Evolutionary conservation across 2,888 invertebrate species (phyloP).

Genomic region (Holacanthella duospinosa): DNA sequence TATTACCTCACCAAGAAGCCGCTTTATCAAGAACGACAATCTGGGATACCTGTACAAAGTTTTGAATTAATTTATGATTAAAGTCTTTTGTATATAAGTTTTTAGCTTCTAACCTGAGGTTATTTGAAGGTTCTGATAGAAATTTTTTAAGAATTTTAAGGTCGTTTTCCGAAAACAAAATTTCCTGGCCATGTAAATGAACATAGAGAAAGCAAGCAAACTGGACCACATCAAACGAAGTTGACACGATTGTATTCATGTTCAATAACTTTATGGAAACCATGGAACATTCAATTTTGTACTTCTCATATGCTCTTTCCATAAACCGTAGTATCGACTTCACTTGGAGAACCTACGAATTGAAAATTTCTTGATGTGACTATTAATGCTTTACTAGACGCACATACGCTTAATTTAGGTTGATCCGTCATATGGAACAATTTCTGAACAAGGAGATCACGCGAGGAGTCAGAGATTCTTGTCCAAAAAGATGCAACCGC

Average conservation of each 20-base stretch:
- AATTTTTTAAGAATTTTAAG: constrained; percentile 18
- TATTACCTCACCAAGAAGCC: not conserved
- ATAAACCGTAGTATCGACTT: constrained; percentile 18
- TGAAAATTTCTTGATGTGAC: not conserved
- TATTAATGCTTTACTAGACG: not conserved
- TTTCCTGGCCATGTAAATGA: constrained; percentile 8
- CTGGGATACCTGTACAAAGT: constrained; percentile 21
- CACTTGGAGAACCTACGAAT: not conserved
- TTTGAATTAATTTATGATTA: not conserved
- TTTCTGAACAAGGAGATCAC: not conserved
- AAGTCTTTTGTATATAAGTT: too few relatives aligned
- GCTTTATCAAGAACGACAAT: constrained; percentile 9
- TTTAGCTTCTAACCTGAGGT: constrained; percentile 12
- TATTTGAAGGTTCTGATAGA: constrained; percentile 10
- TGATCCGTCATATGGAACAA: constrained; percentile 1
- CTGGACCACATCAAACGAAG: constrained; percentile 24
- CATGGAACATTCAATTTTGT: not conserved
- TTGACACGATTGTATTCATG: constrained; percentile 10
- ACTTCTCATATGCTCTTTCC: constrained; percentile 20
- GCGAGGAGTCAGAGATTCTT: not conserved
- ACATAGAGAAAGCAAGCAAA: constrained; percentile 24
- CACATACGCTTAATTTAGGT: not conserved
- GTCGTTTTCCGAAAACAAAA: constrained; percentile 4
- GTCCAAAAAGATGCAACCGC: not conserved
- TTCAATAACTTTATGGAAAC: not conserved